These are phyloP conservation scores for Conistra vaccinii DNA, from an alignment of 2,888 invertebrate species.

Conservation along the genomic window DNA sequence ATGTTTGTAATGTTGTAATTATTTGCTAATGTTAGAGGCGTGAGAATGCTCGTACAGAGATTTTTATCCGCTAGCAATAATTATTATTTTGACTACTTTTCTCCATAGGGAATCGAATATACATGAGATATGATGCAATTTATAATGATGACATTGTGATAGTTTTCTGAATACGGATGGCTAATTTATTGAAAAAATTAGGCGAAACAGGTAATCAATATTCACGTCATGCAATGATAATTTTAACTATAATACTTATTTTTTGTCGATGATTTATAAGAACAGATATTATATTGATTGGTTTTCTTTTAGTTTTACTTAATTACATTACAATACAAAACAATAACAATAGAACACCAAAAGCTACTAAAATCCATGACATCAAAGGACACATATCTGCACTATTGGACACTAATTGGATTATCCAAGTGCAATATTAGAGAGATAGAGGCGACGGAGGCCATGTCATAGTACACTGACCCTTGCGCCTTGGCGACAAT, in stretches of 20 bases:
- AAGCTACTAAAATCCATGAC: constrained; percentile 45
- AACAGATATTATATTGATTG: background rate
- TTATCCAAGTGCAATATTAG: constrained; percentile 85
- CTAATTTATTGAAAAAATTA: background rate
- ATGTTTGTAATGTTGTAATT: constrained; percentile 83
- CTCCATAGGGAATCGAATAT: background rate
- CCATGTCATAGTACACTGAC: constrained; percentile 84
- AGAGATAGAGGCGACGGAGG: constrained; percentile 79
- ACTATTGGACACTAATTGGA: constrained; percentile 83
- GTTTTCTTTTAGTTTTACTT: background rate
- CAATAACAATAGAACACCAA: constrained; percentile 27
- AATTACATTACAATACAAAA: background rate
- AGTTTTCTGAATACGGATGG: background rate
- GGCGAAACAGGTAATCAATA: background rate
- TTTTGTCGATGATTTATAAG: background rate
- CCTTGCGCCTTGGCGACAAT: constrained; percentile 79
- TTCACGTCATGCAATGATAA: background rate
- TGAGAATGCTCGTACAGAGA: constrained; percentile 77
- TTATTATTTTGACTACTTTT: background rate
- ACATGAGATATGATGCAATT: background rate
- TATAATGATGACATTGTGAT: background rate
- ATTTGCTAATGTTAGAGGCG: constrained; percentile 82
- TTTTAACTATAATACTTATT: background rate
- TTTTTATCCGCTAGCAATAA: constrained; percentile 6
- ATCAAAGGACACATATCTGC: constrained; percentile 79